These are phyloP conservation scores for Oscheius sp. DNA, from an alignment of 2,888 invertebrate genomes.

Conservation along the genomic window DNA sequence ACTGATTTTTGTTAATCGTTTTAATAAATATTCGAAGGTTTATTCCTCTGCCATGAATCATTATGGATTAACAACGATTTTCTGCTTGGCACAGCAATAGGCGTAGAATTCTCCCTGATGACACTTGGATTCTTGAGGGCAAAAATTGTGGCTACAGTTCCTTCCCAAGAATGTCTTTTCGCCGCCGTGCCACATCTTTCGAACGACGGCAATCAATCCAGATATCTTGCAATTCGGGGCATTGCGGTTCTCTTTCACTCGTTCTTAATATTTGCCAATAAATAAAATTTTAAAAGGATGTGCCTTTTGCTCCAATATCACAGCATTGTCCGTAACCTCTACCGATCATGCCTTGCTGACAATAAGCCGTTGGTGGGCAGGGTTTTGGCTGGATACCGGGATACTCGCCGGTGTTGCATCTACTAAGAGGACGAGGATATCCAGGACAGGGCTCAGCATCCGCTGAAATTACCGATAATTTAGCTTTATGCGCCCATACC, in stretches of 20 bases:
- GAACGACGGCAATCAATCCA: neutral
- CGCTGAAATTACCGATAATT: neutral
- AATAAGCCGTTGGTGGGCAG: neutral
- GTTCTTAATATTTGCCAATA: neutral
- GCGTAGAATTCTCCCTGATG: slow-evolving; percentile 4
- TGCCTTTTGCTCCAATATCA: neutral
- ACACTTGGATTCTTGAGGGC: neutral
- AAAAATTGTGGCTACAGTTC: neutral
- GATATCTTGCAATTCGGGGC: too few species aligned
- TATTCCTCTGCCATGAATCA: too few species aligned
- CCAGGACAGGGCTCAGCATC: neutral
- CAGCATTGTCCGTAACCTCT: too few species aligned
- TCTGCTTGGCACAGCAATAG: neutral
- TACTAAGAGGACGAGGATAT: neutral
- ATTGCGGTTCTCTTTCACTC: neutral
- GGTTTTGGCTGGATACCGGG: neutral
- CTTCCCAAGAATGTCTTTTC: neutral
- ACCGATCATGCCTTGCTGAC: too few species aligned
- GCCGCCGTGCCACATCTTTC: neutral
- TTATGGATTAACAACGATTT: too few species aligned
- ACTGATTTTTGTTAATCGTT: too few species aligned
- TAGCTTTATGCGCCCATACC: too few species aligned
- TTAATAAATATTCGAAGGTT: too few species aligned
- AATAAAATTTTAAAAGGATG: too few species aligned
- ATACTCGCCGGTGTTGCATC: neutral